Percentiles rank a stretch among this genome's conserved stretches.
phyloP scores from a whole-genome alignment of 2,113 vertebrate genomes.

The Scolopax mira region DNA sequence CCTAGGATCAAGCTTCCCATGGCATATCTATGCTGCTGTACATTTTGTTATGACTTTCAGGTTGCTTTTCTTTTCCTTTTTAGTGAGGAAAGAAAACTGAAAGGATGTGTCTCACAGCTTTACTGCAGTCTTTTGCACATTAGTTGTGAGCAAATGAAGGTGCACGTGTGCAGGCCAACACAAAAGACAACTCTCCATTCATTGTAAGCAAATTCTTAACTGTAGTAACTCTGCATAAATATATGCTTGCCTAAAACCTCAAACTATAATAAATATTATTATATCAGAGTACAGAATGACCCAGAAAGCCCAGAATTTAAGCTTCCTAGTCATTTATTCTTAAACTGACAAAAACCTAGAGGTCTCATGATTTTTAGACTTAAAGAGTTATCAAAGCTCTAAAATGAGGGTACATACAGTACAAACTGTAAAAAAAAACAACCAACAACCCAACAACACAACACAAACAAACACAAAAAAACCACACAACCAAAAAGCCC shows the following conservation, averaged over 20 bases:
- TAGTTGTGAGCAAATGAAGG: background rate
- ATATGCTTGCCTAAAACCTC: background rate
- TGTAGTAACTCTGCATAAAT: background rate
- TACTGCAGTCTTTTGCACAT: background rate
- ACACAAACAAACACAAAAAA: too few species aligned
- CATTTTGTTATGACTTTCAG: background rate
- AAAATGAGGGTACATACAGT: background rate
- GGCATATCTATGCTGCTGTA: background rate
- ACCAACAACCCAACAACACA: too few species aligned
- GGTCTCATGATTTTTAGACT: background rate
- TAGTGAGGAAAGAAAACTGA: background rate
- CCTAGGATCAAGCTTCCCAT: background rate
- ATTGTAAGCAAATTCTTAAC: background rate
- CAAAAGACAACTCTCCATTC: background rate
- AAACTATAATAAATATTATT: background rate
- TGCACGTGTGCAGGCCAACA: background rate
- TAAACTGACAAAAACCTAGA: background rate
- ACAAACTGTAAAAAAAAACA: background rate
- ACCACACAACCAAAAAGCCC: too few species aligned
- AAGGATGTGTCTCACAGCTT: background rate
- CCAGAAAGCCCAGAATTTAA: background rate
- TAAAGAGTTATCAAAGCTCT: background rate
- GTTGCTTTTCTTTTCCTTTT: background rate
- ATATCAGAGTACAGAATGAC: background rate
- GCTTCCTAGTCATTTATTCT: background rate